A percentile compares a stretch with the other conserved stretches of the same genome.
phyloP scores from a whole-genome alignment of 2,113 vertebrate species.

The Lepisosteus osseus region DNA sequence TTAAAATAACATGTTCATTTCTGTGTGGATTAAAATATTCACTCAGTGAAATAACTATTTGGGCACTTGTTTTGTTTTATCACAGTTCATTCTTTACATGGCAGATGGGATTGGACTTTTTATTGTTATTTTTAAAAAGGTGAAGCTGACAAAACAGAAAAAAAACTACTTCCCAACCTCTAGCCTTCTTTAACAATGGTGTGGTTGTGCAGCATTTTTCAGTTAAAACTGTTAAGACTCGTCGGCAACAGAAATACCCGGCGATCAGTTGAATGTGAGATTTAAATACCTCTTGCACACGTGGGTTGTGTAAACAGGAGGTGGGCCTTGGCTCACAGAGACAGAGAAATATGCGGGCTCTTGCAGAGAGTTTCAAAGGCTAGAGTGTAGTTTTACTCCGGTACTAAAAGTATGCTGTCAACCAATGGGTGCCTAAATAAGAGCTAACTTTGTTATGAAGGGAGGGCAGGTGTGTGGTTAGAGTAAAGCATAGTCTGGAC shows the following conservation, averaged over 20 bases:
- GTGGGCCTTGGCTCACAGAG: conserved; percentile 50
- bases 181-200: background rate
- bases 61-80: too few species aligned
- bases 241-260: background rate
- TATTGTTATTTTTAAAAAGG: too few species aligned
- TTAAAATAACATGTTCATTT: too few species aligned
- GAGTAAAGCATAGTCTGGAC: background rate
- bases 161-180: background rate
- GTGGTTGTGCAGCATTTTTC: background rate
- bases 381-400: conserved; percentile 39
- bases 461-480: conserved; percentile 26
- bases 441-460: conserved; percentile 29
- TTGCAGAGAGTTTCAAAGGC: conserved; percentile 27
- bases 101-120: too few species aligned
- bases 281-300: conserved; percentile 45
- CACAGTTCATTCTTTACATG: too few species aligned
- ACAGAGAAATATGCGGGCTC: conserved; percentile 38
- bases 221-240: background rate
- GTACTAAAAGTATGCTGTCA: conserved; percentile 41
- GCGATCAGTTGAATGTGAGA: background rate
- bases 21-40: too few species aligned
- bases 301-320: conserved; percentile 77
- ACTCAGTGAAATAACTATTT: too few species aligned
- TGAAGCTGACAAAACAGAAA: background rate
- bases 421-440: conserved; percentile 38